Evolutionary conservation across 2,888 invertebrate genomes (phyloP).

Genomic region (Eristalis tenax): DNA sequence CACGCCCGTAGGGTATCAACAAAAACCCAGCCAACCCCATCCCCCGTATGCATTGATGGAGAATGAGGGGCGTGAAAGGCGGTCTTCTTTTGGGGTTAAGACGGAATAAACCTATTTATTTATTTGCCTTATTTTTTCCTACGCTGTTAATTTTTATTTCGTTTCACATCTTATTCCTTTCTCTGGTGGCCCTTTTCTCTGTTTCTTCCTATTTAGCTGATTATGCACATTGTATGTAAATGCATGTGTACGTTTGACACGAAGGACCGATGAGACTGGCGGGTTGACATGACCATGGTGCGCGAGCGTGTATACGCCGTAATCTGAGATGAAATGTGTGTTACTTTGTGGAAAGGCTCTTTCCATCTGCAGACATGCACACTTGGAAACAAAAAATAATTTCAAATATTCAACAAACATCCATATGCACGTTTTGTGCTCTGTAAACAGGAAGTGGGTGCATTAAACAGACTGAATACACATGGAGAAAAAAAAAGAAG

Average conservation of each 20-base stretch:
- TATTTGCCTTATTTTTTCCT: slow-evolving; percentile 35
- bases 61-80: background rate
- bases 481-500: background rate
- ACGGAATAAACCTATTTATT: slow-evolving; percentile 70
- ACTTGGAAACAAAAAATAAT: background rate
- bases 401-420: background rate
- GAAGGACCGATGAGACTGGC: background rate
- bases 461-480: background rate
- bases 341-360: background rate
- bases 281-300: background rate
- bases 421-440: no score
- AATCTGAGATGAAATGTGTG: background rate
- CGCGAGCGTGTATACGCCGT: background rate
- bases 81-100: slow-evolving; percentile 63
- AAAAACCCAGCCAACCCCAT: slow-evolving; percentile 12
- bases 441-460: background rate
- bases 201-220: slow-evolving; percentile 40
- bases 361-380: background rate
- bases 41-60: slow-evolving; percentile 5
- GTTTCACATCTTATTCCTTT: background rate
- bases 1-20: slow-evolving; percentile 14
- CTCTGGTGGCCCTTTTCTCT: background rate
- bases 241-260: background rate
- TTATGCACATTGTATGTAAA: slow-evolving; percentile 45
- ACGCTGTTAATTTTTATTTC: slow-evolving; percentile 41